phyloP scores from a whole-genome alignment of 2,888 invertebrate genomes.

The Lissonota sp. region DNA sequence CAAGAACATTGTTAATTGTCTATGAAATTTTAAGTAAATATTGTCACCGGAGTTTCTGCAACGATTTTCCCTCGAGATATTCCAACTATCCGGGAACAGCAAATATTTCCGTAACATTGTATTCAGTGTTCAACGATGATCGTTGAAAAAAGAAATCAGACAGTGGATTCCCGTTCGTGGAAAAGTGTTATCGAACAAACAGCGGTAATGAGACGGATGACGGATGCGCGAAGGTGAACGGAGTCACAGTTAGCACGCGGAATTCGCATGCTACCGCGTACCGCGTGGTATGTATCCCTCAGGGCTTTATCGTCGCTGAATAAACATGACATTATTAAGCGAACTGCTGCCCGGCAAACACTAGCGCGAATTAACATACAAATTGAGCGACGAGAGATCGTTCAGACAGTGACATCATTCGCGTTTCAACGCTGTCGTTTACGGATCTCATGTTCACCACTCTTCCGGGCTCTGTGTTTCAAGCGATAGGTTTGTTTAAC shows the following conservation, averaged over 20 bases:
- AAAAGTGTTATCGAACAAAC: constrained; percentile 4
- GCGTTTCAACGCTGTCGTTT: constrained; percentile 36
- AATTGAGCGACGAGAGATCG: constrained; percentile 81
- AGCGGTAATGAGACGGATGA: constrained; percentile 70
- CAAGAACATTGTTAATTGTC: too few relatives aligned
- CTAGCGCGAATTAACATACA: constrained; percentile 83
- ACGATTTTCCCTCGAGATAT: neutral
- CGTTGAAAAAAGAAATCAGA: neutral
- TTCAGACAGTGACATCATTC: constrained; percentile 66
- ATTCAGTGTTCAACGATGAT: neutral
- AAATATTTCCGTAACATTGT: too few relatives aligned
- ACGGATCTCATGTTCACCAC: too few relatives aligned
- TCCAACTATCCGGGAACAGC: neutral
- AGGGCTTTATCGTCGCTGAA: constrained; percentile 83
- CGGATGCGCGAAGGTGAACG: constrained; percentile 62
- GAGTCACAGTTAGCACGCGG: constrained; percentile 19
- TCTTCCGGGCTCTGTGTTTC: constrained; percentile 21
- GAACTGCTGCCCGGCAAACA: constrained; percentile 82
- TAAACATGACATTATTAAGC: constrained; percentile 84
- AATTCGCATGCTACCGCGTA: constrained; percentile 6
- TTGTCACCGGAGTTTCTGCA: too few relatives aligned
- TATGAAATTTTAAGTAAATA: too few relatives aligned
- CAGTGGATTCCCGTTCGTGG: neutral
- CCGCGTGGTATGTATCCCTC: constrained; percentile 42
- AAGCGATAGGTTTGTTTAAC: constrained; percentile 48